A percentile compares a stretch with the other conserved stretches of the same genome.
phyloP scores from a whole-genome alignment of 2,888 invertebrate species.

The Hemistola chrysoprasaria region DNA sequence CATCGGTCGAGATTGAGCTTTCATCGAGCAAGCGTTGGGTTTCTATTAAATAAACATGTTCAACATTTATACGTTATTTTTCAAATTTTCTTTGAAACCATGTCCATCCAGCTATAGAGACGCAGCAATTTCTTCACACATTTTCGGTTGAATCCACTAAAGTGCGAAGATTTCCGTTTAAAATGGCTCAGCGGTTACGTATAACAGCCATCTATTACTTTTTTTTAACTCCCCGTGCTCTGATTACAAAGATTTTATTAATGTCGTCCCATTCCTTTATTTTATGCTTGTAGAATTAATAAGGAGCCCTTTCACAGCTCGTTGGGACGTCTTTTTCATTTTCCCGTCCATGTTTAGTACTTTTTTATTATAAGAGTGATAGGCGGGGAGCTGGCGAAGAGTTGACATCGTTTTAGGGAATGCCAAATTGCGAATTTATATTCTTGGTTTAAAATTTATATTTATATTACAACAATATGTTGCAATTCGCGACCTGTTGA shows the following conservation, averaged over 20 bases:
- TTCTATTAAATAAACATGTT: no score
- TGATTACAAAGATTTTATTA: conserved; percentile 53
- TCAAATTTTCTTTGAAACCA: no score
- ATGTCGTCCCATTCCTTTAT: conserved; percentile 38
- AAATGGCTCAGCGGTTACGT: conserved; percentile 1
- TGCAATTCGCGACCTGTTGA: no score
- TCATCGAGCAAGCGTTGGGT: not conserved
- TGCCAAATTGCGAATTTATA: no score
- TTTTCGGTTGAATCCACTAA: no score
- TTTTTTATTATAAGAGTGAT: conserved; percentile 37
- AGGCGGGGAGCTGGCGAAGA: conserved; percentile 5
- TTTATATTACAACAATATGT: no score
- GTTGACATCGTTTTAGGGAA: no score
- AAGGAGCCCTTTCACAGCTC: conserved; percentile 50
- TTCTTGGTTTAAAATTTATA: no score
- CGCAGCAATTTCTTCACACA: no score
- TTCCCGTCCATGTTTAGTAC: conserved; percentile 43
- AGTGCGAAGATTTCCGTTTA: no score
- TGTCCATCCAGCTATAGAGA: no score
- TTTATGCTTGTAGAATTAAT: conserved; percentile 58
- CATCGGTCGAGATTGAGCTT: conserved; percentile 3
- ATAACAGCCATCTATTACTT: conserved; percentile 1
- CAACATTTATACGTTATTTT: no score
- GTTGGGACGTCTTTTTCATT: conserved; percentile 50
- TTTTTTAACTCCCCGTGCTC: conserved; percentile 15